Base-by-base conservation (phyloP, 2,797 vertebrate species). In the Acanthopagrus latus region DNA sequence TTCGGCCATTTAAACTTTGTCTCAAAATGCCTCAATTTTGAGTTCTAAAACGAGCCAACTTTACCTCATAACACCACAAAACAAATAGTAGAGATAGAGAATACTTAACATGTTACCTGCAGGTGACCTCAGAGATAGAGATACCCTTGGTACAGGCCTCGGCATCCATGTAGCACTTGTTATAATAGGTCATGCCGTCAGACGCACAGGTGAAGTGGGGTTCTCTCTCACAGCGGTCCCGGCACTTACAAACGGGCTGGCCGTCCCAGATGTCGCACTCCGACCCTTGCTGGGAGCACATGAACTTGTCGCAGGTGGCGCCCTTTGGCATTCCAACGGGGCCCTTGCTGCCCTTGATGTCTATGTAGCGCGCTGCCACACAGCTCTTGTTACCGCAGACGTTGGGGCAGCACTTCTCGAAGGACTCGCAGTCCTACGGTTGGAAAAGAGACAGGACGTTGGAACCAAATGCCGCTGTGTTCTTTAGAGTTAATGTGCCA, bases 81-180 rank as follows among this genome's bases (percentile, higher is more conserved):
- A 52, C 74, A 83, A 82, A 84, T 64, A 71, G 73, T 75, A 88
- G 77, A 80, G 65, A 86, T 84, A 57, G 86, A 76, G 91, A 92
- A 89, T 93, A 94, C 92, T 94, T 94, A 94, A 94, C 93, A 94
- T 93, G 92, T 93, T 95, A 95, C 94, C 95, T 94, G 78, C 98
- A 99, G 88, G 98, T 97, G 93, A 99, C 97, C 16, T 98, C 97
- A 0, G 96, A 96, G 86, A 99, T 95, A 0, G 96, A 96, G 85
- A 97, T 95, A 74, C 97, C 98, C 89, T 97, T 98, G 86, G 97
- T 96, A 84, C 98, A 99, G 78, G 98, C 98, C 90, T 99, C 98
- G 0, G 98, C 98, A 1, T 99, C 98, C 98, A 99, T 98, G 95
- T 97, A 99, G 91, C 98, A 99, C 92, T 97, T 99, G 91, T 99